Base-by-base conservation (phyloP, 1,140 invertebrate genomes). In the Drosophila chauvacae region DNA sequence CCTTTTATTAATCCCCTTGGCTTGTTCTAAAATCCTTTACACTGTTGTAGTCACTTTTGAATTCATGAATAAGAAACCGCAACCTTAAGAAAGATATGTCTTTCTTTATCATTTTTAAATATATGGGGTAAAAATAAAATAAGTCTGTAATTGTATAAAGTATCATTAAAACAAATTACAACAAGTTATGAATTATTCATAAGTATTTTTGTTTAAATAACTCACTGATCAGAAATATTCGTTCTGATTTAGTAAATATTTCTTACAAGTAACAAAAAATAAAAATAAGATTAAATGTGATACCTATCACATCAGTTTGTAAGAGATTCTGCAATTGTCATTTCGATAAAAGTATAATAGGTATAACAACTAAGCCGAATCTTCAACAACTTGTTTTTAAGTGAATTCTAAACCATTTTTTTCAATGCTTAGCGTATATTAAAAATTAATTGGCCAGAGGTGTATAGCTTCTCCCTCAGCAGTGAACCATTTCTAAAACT, bases 1-100 rank as follows among this genome's bases (percentile, higher is more conserved):
- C 84, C 84, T 90, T 88, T 88, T 88, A 88, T 88, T 90, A 88
- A 88, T 88, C 84, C 85, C 77, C 73, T 75, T 90, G 80, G 84
- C 80, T 90, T 88, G 85, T 70, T 71, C 73, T 74, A 84, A 88
- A 87, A 90, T 88, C 85, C 85, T 71, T 90, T 88, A 88, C 84
- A 88, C 84, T 90, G 84, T 72, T 84, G 80, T 90, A 84, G 80
- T 77, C 84, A 88, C 85, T 88, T 88, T 88, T 77, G 73, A 84
- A 88, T 90, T 90, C 80, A 84, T 69, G 80, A 82, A 64, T 64
- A 80, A 65, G 55, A 71, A 88, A 78, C 57, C 48, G 41, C 80
- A 68, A 78, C 51, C 56, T 51, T 50, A 64, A 74, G 55, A 55
- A 56, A 44, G 77, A 64, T 74, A 47, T 44, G 57, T 71, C 2